phyloP scores from a whole-genome alignment of 2,888 invertebrate genomes.

The Lasioglossum villosulum region DNA sequence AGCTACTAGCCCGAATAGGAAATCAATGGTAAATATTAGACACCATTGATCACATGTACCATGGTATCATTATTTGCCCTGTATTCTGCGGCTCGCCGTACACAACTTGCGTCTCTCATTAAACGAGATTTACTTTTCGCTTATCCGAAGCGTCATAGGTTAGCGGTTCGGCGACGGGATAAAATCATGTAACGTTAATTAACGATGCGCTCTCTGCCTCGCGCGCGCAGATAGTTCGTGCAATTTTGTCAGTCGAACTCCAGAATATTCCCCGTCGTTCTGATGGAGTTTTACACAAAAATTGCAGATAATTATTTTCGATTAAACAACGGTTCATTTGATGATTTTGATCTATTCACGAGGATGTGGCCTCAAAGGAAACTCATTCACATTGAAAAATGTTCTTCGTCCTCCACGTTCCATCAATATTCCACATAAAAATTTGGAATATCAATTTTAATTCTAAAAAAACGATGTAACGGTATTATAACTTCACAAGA shows the following conservation, averaged over 20 bases:
- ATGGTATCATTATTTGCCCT: slow-evolving; percentile 56
- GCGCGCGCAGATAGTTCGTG: neutral
- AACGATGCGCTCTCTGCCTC: neutral
- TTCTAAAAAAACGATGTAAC: neutral
- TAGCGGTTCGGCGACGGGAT: neutral
- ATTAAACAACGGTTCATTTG: neutral
- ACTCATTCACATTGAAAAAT: neutral
- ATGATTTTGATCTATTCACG: neutral
- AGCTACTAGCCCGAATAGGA: slow-evolving; percentile 50
- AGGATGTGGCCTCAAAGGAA: no score
- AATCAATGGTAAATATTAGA: slow-evolving; percentile 68
- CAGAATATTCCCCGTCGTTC: neutral
- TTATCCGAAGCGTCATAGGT: neutral
- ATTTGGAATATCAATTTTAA: neutral
- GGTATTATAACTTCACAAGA: neutral
- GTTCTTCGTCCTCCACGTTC: neutral
- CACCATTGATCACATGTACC: slow-evolving; percentile 50
- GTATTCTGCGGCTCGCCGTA: slow-evolving; percentile 30
- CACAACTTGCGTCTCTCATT: slow-evolving; percentile 33
- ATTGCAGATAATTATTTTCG: neutral
- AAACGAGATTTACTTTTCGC: slow-evolving; percentile 28
- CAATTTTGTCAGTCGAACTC: neutral
- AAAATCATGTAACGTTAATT: neutral
- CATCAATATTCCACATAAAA: neutral
- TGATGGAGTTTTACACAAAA: neutral